These are phyloP conservation scores for Scaptomyza montana DNA, from an alignment of 1,140 invertebrate genomes.

Conservation along the genomic window DNA sequence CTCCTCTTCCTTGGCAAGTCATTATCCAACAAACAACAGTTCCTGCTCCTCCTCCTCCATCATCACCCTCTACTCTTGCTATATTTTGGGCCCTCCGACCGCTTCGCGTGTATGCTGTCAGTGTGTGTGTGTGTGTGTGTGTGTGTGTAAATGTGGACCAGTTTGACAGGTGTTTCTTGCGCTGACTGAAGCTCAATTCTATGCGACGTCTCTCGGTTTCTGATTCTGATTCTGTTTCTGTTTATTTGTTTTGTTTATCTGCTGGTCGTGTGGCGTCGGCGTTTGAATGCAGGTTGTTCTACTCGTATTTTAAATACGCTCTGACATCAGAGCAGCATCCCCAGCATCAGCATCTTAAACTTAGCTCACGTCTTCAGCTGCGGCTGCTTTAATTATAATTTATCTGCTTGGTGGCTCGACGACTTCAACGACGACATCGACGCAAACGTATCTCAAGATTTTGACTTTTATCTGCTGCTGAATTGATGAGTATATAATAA, in stretches of 20 bases:
- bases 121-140: constrained; percentile 27
- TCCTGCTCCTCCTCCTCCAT: neutral
- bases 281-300: constrained; percentile 78
- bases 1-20: constrained; percentile 65
- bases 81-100: constrained; percentile 31
- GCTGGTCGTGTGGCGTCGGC: constrained; percentile 72
- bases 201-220: constrained; percentile 63
- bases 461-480: constrained; percentile 82
- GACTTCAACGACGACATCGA: constrained; percentile 30
- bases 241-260: constrained; percentile 59
- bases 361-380: constrained; percentile 34
- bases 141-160: constrained; percentile 62
- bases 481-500: constrained; percentile 83
- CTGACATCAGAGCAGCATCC: constrained; percentile 70
- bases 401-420: constrained; percentile 74
- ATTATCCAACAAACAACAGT: constrained; percentile 51
- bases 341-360: constrained; percentile 30
- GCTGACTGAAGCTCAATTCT: constrained; percentile 79
- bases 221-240: constrained; percentile 33
- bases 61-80: neutral
- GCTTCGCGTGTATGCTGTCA: constrained; percentile 12
- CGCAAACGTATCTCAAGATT: constrained; percentile 77
- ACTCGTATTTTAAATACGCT: constrained; percentile 82
- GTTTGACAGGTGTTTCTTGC: constrained; percentile 82
- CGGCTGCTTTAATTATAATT: constrained; percentile 82